phyloP scores from a whole-genome alignment of 1,140 invertebrate species.

The Panagrolaimus sp. region DNA sequence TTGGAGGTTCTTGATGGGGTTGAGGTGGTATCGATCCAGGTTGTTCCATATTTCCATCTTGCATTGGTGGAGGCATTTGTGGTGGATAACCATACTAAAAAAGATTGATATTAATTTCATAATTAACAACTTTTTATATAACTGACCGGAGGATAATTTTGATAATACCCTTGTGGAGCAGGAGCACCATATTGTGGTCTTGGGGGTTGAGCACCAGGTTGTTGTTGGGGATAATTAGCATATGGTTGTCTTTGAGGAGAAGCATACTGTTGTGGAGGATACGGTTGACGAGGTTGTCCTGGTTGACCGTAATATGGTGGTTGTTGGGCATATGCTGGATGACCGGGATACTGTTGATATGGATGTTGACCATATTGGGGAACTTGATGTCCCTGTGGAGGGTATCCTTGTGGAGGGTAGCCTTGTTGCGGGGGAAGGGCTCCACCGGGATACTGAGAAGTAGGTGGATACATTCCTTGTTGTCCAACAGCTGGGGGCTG shows the following conservation, averaged over 20 bases:
- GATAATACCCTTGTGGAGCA: conserved; percentile 31
- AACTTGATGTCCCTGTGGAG: conserved; percentile 32
- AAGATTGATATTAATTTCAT: conserved; percentile 17
- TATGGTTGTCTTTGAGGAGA: conserved; percentile 19
- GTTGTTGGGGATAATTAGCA: conserved; percentile 15
- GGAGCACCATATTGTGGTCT: conserved; percentile 19
- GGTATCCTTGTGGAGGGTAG: conserved; percentile 22
- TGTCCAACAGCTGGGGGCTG: not conserved
- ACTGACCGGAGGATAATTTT: conserved; percentile 10
- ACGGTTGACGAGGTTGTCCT: not conserved
- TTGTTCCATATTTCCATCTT: conserved; percentile 30
- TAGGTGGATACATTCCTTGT: conserved; percentile 19
- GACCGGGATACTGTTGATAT: conserved; percentile 18
- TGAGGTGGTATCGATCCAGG: conserved; percentile 29
- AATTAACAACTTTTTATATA: conserved; percentile 23
- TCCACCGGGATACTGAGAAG: conserved; percentile 11
- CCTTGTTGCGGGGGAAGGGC: conserved; percentile 7
- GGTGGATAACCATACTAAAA: conserved; percentile 13
- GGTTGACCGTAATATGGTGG: not conserved
- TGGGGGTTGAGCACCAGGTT: too few relatives aligned
- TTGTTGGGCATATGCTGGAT: not conserved
- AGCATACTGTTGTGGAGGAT: conserved; percentile 31
- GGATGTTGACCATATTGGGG: conserved; percentile 19
- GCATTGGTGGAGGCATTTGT: conserved; percentile 8
- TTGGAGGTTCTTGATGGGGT: conserved; percentile 16